phyloP scores from a whole-genome alignment of 2,113 vertebrate species.

The Lophochroa leadbeateri region DNA sequence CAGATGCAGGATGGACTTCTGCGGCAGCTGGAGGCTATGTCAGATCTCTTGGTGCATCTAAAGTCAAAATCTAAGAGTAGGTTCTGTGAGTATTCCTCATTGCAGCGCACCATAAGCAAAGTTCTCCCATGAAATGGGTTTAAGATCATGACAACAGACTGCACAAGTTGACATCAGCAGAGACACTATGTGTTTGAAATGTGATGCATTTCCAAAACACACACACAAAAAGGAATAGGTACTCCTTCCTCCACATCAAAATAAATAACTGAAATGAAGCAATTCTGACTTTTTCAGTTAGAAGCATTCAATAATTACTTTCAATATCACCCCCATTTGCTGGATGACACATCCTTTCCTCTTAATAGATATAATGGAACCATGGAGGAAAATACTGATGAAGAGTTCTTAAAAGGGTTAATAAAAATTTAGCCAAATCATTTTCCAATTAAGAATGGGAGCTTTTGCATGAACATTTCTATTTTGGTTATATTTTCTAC shows the following conservation, averaged over 20 bases:
- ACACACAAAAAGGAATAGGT: neutral
- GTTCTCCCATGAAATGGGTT: neutral
- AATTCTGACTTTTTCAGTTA: neutral
- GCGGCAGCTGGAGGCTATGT: neutral
- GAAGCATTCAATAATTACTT: neutral
- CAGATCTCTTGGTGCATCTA: neutral
- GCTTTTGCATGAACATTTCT: neutral
- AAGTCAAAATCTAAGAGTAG: neutral
- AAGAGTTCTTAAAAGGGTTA: neutral
- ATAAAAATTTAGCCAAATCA: neutral
- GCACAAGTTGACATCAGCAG: neutral
- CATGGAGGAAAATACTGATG: neutral
- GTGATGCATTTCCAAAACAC: neutral
- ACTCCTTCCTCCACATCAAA: neutral
- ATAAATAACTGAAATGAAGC: neutral
- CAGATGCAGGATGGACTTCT: neutral
- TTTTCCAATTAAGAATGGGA: neutral
- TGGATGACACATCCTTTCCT: neutral
- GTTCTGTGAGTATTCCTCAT: neutral
- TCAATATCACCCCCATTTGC: neutral
- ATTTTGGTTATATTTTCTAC: neutral
- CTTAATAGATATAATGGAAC: neutral
- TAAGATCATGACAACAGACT: neutral
- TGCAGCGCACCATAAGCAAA: neutral
- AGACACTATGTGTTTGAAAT: neutral